Conservation (phyloP, 2,113 vertebrate species). For the Aramus guarauna region DNA sequence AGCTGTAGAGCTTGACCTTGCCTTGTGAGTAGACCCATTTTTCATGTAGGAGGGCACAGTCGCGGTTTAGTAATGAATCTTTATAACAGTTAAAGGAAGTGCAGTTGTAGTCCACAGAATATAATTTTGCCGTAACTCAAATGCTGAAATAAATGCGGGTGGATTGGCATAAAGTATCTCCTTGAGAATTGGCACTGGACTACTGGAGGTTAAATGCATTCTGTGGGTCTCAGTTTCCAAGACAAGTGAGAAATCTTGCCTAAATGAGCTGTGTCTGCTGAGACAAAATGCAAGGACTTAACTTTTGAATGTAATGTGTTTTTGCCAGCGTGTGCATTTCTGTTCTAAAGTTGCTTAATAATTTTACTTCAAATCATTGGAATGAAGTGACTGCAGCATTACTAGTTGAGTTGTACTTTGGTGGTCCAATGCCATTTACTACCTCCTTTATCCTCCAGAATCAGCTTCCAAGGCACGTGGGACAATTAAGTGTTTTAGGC, state of each 20-base stretch:
- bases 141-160: neutral
- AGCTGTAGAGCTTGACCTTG: neutral
- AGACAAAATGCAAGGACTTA: neutral
- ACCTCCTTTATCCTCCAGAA: neutral
- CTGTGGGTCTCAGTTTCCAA: neutral
- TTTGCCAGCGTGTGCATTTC: neutral
- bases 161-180: neutral
- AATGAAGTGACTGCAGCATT: neutral
- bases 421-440: neutral
- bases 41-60: neutral
- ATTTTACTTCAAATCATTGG: neutral
- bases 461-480: neutral
- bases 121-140: neutral
- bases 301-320: neutral
- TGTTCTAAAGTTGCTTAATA: neutral
- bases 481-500: neutral
- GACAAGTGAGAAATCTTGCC: neutral
- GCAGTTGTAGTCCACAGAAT: neutral
- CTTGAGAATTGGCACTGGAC: neutral
- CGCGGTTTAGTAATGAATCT: neutral
- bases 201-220: neutral
- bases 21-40: neutral
- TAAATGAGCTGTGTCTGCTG: neutral
- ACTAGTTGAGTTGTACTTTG: neutral
- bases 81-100: neutral